phyloP scores from a whole-genome alignment of 2,797 vertebrate species.

The Cryptoprocta ferox region DNA sequence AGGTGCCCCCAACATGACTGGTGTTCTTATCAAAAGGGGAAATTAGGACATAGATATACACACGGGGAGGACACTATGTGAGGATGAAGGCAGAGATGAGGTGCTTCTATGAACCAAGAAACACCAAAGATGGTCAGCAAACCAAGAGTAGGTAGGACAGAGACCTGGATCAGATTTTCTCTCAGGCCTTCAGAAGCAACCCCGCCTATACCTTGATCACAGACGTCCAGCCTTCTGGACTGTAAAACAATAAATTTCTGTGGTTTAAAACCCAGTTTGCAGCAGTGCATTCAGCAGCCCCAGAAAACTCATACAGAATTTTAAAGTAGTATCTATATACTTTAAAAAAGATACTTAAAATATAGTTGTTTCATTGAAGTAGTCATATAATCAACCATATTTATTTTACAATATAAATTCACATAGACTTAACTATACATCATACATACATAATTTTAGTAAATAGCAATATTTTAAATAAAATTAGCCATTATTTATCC shows the following conservation, averaged over 20 bases:
- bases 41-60: neutral
- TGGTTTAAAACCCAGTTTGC: neutral
- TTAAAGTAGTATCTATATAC: neutral
- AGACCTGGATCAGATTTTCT: neutral
- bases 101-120: neutral
- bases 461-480: slow-evolving; percentile 26
- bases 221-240: neutral
- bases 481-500: slow-evolving; percentile 14
- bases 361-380: neutral
- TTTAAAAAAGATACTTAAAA: slow-evolving; percentile 7
- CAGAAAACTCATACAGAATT: neutral
- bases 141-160: neutral
- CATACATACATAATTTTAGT: neutral
- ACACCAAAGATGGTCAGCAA: neutral
- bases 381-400: neutral
- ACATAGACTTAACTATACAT: neutral
- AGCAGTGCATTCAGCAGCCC: neutral
- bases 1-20: no score
- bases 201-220: neutral
- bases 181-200: neutral
- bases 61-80: neutral
- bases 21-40: neutral
- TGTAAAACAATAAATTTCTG: neutral
- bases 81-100: neutral
- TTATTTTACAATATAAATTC: slow-evolving; percentile 21